Percentiles rank a stretch among this genome's conserved stretches.
Conservation (phyloP, 2,113 vertebrate species). For the Nymphicus hollandicus region DNA sequence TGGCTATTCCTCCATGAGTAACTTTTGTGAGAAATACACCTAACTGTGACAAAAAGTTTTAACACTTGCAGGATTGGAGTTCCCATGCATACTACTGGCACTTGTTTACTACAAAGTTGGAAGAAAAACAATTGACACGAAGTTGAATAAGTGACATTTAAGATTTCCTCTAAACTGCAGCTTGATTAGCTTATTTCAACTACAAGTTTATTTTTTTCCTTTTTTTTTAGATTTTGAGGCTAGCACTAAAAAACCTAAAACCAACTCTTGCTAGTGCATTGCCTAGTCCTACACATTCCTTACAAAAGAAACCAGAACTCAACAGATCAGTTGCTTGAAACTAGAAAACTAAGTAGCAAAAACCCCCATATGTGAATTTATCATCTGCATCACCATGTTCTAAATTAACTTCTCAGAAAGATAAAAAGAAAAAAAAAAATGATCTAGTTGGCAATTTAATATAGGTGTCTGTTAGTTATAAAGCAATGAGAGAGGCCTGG, state of each 20-base stretch:
- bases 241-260: not conserved
- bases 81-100: not conserved
- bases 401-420: not conserved
- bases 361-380: not conserved
- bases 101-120: not conserved
- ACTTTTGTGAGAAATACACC: not conserved
- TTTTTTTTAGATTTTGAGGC: not conserved
- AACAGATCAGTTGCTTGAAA: not conserved
- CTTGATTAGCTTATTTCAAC: not conserved
- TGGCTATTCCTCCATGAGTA: not conserved
- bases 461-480: not conserved
- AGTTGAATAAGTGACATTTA: not conserved
- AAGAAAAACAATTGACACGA: not conserved
- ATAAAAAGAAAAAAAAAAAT: not conserved
- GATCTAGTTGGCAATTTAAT: not conserved
- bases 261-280: not conserved
- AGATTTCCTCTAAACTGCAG: not conserved
- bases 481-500: not conserved
- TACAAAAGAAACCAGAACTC: not conserved
- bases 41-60: not conserved
- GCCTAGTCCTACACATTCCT: not conserved
- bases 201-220: not conserved
- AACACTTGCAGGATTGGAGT: not conserved
- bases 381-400: not conserved
- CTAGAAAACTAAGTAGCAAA: not conserved